These are phyloP conservation scores for Cheilosia soror DNA, from an alignment of 2,888 invertebrate genomes.

Conservation along the genomic window DNA sequence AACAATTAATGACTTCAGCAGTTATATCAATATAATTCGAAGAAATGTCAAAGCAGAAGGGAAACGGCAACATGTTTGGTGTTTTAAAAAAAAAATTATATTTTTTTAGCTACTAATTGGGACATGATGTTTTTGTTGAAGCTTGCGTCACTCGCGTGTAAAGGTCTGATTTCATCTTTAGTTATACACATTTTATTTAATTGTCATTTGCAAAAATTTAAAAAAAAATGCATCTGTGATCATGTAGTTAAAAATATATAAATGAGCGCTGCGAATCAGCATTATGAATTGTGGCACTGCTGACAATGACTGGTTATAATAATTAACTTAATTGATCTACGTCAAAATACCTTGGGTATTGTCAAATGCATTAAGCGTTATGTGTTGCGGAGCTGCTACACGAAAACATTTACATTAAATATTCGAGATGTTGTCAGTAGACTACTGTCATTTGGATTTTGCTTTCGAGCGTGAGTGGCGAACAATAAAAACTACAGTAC, in stretches of 20 bases:
- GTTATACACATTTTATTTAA: not conserved
- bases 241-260: constrained; percentile 14
- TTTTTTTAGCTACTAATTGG: not conserved
- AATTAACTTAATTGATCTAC: not conserved
- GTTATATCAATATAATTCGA: constrained; percentile 23
- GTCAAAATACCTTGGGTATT: not conserved
- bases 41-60: constrained; percentile 21
- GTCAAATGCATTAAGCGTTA: not conserved
- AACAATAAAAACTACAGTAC: too few relatives aligned
- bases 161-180: constrained; percentile 40
- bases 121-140: not conserved
- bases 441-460: too few relatives aligned
- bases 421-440: too few relatives aligned
- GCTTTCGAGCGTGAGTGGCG: too few relatives aligned
- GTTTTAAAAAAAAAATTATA: not conserved
- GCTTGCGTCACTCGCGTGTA: constrained; percentile 41
- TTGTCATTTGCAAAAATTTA: not conserved
- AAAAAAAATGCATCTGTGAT: constrained; percentile 22
- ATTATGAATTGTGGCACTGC: not conserved
- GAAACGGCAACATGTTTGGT: not conserved
- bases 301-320: not conserved
- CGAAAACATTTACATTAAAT: too few relatives aligned
- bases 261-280: not conserved
- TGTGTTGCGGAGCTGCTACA: too few relatives aligned
- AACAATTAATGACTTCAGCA: constrained; percentile 50